A percentile compares a stretch with the other conserved stretches of the same genome.
Evolutionary conservation across 1,140 invertebrate species (phyloP).

Genomic region (Andricus grossulariae): DNA sequence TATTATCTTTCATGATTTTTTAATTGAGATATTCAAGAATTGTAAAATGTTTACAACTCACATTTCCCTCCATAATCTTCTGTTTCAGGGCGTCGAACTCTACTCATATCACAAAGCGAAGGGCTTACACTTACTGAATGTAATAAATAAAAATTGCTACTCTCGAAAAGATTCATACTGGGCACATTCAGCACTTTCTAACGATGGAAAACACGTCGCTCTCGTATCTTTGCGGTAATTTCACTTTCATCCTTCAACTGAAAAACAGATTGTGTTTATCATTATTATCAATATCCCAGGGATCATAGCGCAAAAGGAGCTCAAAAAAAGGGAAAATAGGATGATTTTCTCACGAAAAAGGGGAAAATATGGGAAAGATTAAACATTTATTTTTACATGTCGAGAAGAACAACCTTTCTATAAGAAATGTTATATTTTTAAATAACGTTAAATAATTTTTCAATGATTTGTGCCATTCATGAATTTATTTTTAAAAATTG

Average conservation of each 20-base stretch:
- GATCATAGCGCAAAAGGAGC: too few species aligned
- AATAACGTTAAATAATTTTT: too few species aligned
- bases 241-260: slow-evolving; percentile 22
- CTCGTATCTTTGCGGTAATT: slow-evolving; percentile 76
- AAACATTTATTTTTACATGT: too few species aligned
- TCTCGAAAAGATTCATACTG: slow-evolving; percentile 83
- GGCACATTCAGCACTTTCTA: slow-evolving; percentile 81
- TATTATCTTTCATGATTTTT: background rate
- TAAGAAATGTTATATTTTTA: too few species aligned
- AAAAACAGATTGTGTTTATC: slow-evolving; percentile 31
- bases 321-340: too few species aligned
- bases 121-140: slow-evolving; percentile 79
- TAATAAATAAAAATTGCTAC: slow-evolving; percentile 80
- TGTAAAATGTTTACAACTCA: background rate
- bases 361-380: too few species aligned
- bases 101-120: slow-evolving; percentile 81
- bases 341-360: too few species aligned
- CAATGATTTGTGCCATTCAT: too few species aligned
- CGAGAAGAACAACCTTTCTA: too few species aligned
- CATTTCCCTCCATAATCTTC: slow-evolving; percentile 19
- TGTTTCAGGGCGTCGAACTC: slow-evolving; percentile 79
- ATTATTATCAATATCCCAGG: background rate
- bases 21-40: background rate
- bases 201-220: slow-evolving; percentile 74
- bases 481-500: too few species aligned